Conservation (phyloP, 2,888 invertebrate genomes). For the Cheilosia impressa region DNA sequence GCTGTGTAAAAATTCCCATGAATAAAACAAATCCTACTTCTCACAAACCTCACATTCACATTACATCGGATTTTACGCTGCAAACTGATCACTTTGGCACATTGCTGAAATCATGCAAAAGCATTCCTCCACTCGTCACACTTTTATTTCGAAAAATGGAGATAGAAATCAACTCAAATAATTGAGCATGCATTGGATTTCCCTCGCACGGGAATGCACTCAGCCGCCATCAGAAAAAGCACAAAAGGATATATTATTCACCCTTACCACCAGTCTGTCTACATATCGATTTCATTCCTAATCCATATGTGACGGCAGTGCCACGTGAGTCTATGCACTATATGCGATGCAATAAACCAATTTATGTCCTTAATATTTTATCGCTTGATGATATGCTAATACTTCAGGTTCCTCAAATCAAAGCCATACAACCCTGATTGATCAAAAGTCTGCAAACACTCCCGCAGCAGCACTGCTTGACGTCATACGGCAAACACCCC, state of each 20-base stretch:
- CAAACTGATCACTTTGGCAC: background rate
- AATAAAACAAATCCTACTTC: slow-evolving; percentile 2
- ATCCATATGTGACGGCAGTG: slow-evolving; percentile 5
- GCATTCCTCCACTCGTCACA: background rate
- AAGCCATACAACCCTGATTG: slow-evolving; percentile 63
- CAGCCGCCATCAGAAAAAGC: slow-evolving; percentile 31
- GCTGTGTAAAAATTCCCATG: background rate
- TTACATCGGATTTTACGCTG: background rate
- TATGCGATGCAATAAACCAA: slow-evolving; percentile 43
- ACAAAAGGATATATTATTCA: slow-evolving; percentile 48
- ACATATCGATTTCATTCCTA: slow-evolving; percentile 51
- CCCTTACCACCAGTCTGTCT: background rate
- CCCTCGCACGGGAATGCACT: slow-evolving; percentile 60
- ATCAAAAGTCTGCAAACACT: slow-evolving; percentile 61
- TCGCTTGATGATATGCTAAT: slow-evolving; percentile 72
- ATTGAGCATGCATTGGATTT: slow-evolving; percentile 72
- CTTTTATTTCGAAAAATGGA: slow-evolving; percentile 39
- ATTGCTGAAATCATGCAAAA: background rate
- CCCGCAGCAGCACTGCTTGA: slow-evolving; percentile 10
- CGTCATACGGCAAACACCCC: background rate
- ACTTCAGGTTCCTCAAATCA: slow-evolving; percentile 67
- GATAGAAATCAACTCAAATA: slow-evolving; percentile 62
- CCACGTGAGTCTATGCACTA: background rate
- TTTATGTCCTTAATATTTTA: slow-evolving; percentile 70
- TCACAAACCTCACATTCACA: background rate